phyloP scores from a whole-genome alignment of 2,797 vertebrate genomes.

The Melopsittacus undulatus region DNA sequence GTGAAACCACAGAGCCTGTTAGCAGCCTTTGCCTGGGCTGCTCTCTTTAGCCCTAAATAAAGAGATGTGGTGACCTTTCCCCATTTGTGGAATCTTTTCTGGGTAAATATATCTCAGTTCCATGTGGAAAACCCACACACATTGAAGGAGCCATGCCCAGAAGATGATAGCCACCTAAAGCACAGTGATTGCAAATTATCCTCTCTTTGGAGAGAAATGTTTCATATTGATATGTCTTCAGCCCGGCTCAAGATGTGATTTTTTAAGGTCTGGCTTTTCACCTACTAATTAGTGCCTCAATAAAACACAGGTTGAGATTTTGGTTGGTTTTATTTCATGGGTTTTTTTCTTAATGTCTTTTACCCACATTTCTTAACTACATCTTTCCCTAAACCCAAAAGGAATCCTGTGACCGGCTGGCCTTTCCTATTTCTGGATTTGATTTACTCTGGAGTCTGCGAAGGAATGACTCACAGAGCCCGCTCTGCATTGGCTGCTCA shows the following conservation, averaged over 20 bases:
- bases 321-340: background rate
- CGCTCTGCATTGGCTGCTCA: background rate
- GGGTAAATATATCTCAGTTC: background rate
- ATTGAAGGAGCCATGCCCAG: background rate
- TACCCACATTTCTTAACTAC: constrained; percentile 1
- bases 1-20: background rate
- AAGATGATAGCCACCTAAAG: background rate
- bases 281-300: constrained; percentile 30
- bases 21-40: background rate
- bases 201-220: background rate
- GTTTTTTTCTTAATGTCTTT: background rate
- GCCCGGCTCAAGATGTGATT: background rate
- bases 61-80: background rate
- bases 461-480: constrained; percentile 4
- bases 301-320: background rate
- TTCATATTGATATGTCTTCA: background rate
- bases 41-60: background rate
- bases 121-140: background rate
- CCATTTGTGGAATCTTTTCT: background rate
- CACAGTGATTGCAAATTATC: background rate
- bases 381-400: constrained; percentile 29
- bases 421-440: constrained; percentile 58
- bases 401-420: background rate
- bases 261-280: constrained; percentile 4
- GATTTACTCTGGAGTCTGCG: background rate